Evolutionary conservation across 2,113 vertebrate genomes (phyloP), one percentile per base, ranked within the genome.

Genomic region (Bos javanicus): DNA sequence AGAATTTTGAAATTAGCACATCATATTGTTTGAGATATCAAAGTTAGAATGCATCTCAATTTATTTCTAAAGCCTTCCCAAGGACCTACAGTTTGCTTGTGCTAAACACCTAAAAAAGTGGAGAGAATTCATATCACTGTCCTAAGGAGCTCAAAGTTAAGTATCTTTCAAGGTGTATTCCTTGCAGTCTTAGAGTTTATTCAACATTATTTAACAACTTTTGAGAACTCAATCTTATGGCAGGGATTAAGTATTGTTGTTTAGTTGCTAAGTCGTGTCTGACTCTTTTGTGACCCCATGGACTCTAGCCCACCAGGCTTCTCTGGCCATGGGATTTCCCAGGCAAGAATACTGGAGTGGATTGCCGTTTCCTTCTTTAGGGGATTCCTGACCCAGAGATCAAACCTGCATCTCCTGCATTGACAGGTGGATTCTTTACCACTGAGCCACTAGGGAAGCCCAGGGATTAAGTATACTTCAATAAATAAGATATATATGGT

Each of bases 11-110:
- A 96, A 84, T 87, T 48, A n/a, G 30, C 62, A 74, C 14, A 82
- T 94, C 57, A 54, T 83, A 56, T 90, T 50, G n/a, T 92, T 95
- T 83, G 30, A 95, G 95, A 93, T 90, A 52, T 83, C 26, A 71
- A 87, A 92, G 39, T 96, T 67, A 86, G 60, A 94, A 25, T 92
- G 26, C 2, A n/a, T 95, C 50, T 95, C 87, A 87, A 9, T 78
- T 96, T 97, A 89, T 26, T 97, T 88, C 36, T 36, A 54, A 76
- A 92, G 57, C 30, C 48, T 97, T 71, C 81, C 71, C 48, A n/a
- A 94, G 80, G 84, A 91, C 30, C 28, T 93, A 60, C 28, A 87
- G 17, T 96, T 60, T 93, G 25, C 52, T 74, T 89, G 7, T 92
- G 36, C 8, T 71, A 36, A 87, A 71, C n/a, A 28, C 71, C 78